Evolutionary conservation across 2,888 invertebrate species (phyloP).

Genomic region (Drosophila borealis): DNA sequence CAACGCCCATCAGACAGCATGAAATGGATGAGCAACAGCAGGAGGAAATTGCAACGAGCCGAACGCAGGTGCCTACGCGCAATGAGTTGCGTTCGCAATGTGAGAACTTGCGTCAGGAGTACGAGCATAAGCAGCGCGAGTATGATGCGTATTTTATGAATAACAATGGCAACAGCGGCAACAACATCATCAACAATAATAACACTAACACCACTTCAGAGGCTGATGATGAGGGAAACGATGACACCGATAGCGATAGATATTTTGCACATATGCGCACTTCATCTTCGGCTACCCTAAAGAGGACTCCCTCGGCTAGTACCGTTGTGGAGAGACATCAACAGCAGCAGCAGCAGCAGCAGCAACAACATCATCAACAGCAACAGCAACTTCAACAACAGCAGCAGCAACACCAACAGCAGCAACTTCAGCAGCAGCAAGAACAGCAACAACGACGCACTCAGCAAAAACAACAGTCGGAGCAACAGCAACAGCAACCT

Average conservation of each 20-base stretch:
- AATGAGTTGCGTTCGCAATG: slow-evolving; percentile 74
- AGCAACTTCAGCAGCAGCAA: slow-evolving; percentile 4
- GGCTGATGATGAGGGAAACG: slow-evolving; percentile 82
- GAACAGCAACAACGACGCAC: slow-evolving; percentile 35
- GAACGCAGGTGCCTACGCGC: slow-evolving; percentile 49
- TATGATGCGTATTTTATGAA: slow-evolving; percentile 73
- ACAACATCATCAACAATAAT: slow-evolving; percentile 34
- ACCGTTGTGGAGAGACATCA: slow-evolving; percentile 58
- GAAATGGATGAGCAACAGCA: slow-evolving; percentile 53
- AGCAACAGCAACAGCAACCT: slow-evolving; percentile 14
- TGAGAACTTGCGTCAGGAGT: slow-evolving; percentile 80
- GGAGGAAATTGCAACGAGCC: slow-evolving; percentile 19
- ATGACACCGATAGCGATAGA: slow-evolving; percentile 73
- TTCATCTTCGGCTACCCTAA: slow-evolving; percentile 64
- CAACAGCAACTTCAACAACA: slow-evolving; percentile 24
- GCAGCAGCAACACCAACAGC: slow-evolving; percentile 8
- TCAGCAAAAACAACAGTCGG: slow-evolving; percentile 21
- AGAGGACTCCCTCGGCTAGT: slow-evolving; percentile 60
- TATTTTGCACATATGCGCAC: slow-evolving; percentile 62
- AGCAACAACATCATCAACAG: slow-evolving; percentile 23
- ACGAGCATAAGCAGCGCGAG: slow-evolving; percentile 83
- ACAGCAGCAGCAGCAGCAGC: slow-evolving; percentile 35
- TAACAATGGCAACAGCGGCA: slow-evolving; percentile 34
- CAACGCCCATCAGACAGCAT: slow-evolving; percentile 71
- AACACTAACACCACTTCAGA: slow-evolving; percentile 72